These are phyloP conservation scores for Erythrolamprus reginae DNA, from an alignment of 2,113 vertebrate species.

Conservation along the genomic window DNA sequence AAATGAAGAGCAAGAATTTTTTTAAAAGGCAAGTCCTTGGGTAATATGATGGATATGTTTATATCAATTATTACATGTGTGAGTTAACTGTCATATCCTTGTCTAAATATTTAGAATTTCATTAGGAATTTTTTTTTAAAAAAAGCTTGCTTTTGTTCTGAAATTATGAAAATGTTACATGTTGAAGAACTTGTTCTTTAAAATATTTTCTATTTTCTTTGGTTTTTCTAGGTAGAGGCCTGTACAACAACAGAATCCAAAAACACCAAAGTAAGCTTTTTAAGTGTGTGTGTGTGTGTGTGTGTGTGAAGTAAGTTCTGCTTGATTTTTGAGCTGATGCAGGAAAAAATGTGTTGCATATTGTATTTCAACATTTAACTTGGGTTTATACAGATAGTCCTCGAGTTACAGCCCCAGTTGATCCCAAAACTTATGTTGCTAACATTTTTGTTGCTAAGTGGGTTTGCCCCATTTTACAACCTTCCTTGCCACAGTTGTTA, in stretches of 20 bases:
- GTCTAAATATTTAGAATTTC: background rate
- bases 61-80: background rate
- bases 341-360: background rate
- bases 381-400: background rate
- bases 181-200: conserved; percentile 39
- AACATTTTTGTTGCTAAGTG: no score
- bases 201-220: conserved; percentile 27
- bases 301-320: no score
- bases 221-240: conserved; percentile 55
- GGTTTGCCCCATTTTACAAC: no score
- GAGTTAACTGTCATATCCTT: background rate
- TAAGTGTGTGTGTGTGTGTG: no score
- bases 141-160: conserved; percentile 18
- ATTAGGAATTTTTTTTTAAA: conserved; percentile 29
- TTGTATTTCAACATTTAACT: background rate
- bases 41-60: background rate
- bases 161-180: background rate
- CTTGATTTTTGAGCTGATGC: background rate
- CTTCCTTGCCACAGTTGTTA: no score
- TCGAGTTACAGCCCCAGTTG: no score
- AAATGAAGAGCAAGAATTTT: background rate
- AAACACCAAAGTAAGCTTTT: conserved; percentile 68
- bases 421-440: no score
- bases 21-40: background rate
- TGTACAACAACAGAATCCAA: conserved; percentile 52